phyloP scores from a whole-genome alignment of 2,888 invertebrate genomes.

The Dicranocentrus wangi region DNA sequence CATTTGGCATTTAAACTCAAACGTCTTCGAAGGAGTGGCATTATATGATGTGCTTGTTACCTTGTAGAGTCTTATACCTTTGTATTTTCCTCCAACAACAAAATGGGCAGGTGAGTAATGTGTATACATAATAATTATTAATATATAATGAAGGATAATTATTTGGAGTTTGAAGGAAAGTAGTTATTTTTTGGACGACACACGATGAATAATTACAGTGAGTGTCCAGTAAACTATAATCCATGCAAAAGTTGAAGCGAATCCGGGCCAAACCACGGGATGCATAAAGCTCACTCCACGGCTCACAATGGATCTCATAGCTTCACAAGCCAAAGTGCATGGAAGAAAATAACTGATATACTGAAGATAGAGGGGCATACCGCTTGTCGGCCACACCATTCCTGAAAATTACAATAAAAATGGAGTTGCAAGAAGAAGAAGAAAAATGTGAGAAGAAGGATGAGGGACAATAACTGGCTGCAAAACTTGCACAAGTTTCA shows the following conservation, averaged over 20 bases:
- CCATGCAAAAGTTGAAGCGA: constrained; percentile 62
- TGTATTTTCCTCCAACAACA: too few relatives aligned
- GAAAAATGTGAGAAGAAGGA: too few relatives aligned
- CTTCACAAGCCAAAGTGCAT: constrained; percentile 64
- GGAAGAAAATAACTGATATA: constrained; percentile 64
- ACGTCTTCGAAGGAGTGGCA: too few relatives aligned
- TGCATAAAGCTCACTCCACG: constrained; percentile 63
- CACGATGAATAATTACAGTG: constrained; percentile 51
- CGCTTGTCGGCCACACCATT: constrained; percentile 66
- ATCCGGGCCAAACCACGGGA: constrained; percentile 67
- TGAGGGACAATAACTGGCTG: too few relatives aligned
- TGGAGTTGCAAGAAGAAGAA: constrained; percentile 24
- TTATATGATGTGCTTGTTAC: too few relatives aligned
- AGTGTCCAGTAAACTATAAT: constrained; percentile 56
- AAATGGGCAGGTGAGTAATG: too few relatives aligned
- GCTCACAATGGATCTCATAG: constrained; percentile 57
- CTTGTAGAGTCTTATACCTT: too few relatives aligned
- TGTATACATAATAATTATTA: too few relatives aligned
- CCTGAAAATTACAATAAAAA: constrained; percentile 32
- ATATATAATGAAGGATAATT: too few relatives aligned
- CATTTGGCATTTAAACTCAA: too few relatives aligned
- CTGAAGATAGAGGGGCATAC: constrained; percentile 60
- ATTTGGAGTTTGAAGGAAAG: neutral
- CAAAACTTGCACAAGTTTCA: too few relatives aligned
- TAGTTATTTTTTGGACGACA: constrained; percentile 34